Conservation (phyloP, 2,113 vertebrate genomes). For the Rattus rattus region DNA sequence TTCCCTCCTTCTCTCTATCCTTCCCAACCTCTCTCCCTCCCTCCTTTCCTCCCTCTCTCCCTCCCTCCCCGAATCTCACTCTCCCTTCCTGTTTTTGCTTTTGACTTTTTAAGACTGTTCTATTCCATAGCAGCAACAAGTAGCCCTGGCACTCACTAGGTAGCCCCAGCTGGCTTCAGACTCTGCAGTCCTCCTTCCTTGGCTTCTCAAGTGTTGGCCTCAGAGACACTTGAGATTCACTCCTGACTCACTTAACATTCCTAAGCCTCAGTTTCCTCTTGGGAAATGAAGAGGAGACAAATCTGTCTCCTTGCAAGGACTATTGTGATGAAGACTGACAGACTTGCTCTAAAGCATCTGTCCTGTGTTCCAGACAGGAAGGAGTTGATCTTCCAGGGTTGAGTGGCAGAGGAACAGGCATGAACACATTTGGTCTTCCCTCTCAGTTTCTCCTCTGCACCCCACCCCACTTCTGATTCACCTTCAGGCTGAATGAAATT, state of each 20-base stretch:
- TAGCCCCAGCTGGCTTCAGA: background rate
- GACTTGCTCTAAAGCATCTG: background rate
- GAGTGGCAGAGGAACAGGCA: background rate
- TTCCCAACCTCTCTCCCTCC: too few relatives aligned
- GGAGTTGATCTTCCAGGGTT: background rate
- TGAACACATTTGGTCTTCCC: background rate
- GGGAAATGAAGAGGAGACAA: conserved; percentile 27
- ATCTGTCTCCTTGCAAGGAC: background rate
- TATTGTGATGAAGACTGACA: background rate
- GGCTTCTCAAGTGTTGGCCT: background rate
- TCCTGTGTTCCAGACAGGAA: background rate
- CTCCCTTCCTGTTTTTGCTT: background rate
- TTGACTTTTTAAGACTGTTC: background rate
- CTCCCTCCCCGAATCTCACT: too few relatives aligned
- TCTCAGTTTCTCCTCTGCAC: accelerated
- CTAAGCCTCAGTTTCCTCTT: background rate
- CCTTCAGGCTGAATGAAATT: background rate
- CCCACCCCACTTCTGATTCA: background rate
- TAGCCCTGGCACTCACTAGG: background rate
- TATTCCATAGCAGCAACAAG: background rate
- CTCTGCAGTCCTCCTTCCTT: background rate
- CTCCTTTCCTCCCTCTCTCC: too few relatives aligned
- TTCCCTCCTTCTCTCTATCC: too few relatives aligned
- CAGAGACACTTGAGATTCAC: background rate
- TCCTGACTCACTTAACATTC: background rate